Evolutionary conservation across 23 tunicate species (phyloP), one percentile per base, ranked within the genome.

Genomic region (Halocynthia aurantium): DNA sequence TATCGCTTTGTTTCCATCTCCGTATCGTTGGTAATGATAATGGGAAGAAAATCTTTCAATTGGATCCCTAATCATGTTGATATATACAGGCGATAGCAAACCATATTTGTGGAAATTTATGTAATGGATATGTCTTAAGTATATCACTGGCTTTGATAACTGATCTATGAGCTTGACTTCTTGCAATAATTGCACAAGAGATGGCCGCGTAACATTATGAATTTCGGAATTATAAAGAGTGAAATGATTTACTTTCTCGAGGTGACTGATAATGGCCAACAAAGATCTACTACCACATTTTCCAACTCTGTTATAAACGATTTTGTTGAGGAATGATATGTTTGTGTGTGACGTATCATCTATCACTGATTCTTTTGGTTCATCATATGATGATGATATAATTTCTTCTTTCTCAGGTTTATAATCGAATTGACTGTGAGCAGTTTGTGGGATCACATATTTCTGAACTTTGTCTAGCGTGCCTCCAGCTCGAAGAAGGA

Each of bases 221-320:
- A 92, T 68, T 6, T 71, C 69, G 7, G 98, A 92, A n/a, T 68
- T 6, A 73, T 77, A 86, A 69, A 83, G 87, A 8, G 55, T 60
- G 57, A 77, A 87, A 7, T 71, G 69, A 80, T 93, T 87, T 51
- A 55, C 51, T 21, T 72, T 70, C 9, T 90, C 22, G 17, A 88
- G 75, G 7, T 50, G 50, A 22, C 71, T 6, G 7, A 94, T 81
- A 4, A 88, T 67, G 57, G 62, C 51, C 50, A 84, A 83, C 87
- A 94, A 60, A 8, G 99, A 85, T 21, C 99, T 86, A 57, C 99
- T 94, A 19, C 99, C 99, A 77, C 99, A 94, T 84, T 94, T 94
- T 69, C 94, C 95, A 52, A 94, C 95, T 6, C 99, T 57, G 68
- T 94, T 94, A 63, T 94, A 94, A 72, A 92, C 82, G 40, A 92